A percentile compares a stretch with the other conserved stretches of the same genome.
Evolutionary conservation across 2,797 vertebrate species (phyloP).

Genomic region (Dendrocincla fuliginosa): DNA sequence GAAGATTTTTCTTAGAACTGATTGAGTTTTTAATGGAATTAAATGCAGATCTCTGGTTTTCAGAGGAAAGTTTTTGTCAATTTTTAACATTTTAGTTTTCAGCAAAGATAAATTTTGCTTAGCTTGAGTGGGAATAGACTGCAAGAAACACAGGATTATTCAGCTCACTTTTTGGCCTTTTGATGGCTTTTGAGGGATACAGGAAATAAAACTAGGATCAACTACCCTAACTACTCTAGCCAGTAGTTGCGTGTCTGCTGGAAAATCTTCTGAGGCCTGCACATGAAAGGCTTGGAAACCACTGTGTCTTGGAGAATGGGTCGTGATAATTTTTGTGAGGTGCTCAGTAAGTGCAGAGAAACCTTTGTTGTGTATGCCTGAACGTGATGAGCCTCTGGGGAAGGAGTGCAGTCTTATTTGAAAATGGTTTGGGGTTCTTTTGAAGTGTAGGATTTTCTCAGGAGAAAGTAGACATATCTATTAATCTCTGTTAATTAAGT

Average conservation of each 20-base stretch:
- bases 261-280: conserved; percentile 1
- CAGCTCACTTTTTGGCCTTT: background rate
- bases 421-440: background rate
- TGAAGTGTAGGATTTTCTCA: background rate
- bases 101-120: background rate
- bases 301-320: background rate
- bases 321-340: background rate
- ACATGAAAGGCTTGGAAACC: conserved; percentile 41
- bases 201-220: background rate
- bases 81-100: background rate
- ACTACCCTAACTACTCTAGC: background rate
- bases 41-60: background rate
- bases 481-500: background rate
- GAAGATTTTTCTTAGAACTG: background rate
- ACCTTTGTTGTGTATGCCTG: background rate
- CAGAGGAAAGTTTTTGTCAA: background rate
- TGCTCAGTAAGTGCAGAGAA: background rate
- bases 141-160: background rate
- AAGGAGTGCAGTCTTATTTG: background rate
- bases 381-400: background rate
- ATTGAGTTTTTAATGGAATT: background rate
- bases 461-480: background rate
- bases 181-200: background rate
- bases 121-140: background rate
- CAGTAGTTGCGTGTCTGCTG: background rate